Conservation (phyloP, 2,113 vertebrate genomes). For the Castor canadensis region DNA sequence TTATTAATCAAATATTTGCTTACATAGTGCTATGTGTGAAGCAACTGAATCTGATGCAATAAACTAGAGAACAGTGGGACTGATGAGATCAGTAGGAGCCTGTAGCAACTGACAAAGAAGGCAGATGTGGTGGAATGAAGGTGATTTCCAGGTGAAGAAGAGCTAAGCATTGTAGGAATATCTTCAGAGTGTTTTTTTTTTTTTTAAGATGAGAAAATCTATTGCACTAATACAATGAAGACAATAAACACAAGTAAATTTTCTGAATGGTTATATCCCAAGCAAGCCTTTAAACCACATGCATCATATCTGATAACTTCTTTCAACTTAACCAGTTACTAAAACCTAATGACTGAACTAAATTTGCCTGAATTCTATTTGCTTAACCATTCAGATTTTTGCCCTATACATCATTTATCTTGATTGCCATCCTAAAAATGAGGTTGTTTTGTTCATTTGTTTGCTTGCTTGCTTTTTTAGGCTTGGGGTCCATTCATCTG, state of each 20-base stretch:
- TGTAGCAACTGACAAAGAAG: neutral
- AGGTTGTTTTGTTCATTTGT: too few species aligned
- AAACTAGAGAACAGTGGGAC: rapidly evolving
- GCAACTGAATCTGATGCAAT: neutral
- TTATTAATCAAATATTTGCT: neutral
- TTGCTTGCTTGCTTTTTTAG: too few species aligned
- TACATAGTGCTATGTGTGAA: neutral
- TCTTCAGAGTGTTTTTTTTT: neutral
- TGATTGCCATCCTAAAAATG: neutral
- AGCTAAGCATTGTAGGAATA: neutral
- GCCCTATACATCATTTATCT: neutral
- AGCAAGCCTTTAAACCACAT: neutral
- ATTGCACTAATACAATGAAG: neutral
- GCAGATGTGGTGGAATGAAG: neutral
- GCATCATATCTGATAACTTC: neutral
- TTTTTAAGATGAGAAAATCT: neutral
- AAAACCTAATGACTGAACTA: neutral
- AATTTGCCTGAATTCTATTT: neutral
- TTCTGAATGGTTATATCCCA: neutral
- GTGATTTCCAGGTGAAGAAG: neutral
- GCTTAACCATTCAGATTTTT: neutral
- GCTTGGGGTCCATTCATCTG: neutral
- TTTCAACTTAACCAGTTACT: neutral
- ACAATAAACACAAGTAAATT: neutral
- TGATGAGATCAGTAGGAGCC: neutral